Evolutionary conservation across 1,140 invertebrate genomes (phyloP).

Genomic region (Cryptotermes secundus): DNA sequence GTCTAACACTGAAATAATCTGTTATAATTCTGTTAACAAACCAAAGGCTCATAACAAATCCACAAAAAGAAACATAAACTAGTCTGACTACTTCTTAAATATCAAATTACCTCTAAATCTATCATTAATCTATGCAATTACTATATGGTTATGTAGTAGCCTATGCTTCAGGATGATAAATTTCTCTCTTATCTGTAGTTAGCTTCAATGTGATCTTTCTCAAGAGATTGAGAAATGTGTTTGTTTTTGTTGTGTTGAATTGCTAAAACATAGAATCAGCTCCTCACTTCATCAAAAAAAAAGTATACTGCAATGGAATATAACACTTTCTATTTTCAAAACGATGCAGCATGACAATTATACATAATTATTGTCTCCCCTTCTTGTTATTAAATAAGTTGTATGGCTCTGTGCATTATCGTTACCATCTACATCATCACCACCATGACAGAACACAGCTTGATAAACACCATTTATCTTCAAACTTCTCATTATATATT

Average conservation of each 20-base stretch:
- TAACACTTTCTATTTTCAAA: background rate
- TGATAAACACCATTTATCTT: background rate
- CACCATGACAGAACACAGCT: background rate
- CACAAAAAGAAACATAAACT: background rate
- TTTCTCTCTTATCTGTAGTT: background rate
- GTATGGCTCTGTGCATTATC: background rate
- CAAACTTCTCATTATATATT: background rate
- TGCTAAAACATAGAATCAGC: background rate
- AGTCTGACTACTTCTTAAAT: background rate
- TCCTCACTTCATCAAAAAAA: background rate
- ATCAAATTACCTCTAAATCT: background rate
- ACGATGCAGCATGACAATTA: background rate
- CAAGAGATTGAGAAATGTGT: background rate
- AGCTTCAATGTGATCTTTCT: too few species aligned
- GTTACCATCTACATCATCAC: background rate
- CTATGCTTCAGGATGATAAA: background rate
- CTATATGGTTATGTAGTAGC: background rate
- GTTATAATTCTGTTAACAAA: background rate
- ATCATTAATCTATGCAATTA: slow-evolving; percentile 2
- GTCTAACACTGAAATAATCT: background rate
- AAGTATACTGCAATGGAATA: background rate
- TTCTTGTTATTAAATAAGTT: too few species aligned
- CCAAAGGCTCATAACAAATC: background rate
- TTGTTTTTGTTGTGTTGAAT: background rate
- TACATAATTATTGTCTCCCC: background rate